phyloP scores from a whole-genome alignment of 2,797 vertebrate species.

The Brachymystax lenok region DNA sequence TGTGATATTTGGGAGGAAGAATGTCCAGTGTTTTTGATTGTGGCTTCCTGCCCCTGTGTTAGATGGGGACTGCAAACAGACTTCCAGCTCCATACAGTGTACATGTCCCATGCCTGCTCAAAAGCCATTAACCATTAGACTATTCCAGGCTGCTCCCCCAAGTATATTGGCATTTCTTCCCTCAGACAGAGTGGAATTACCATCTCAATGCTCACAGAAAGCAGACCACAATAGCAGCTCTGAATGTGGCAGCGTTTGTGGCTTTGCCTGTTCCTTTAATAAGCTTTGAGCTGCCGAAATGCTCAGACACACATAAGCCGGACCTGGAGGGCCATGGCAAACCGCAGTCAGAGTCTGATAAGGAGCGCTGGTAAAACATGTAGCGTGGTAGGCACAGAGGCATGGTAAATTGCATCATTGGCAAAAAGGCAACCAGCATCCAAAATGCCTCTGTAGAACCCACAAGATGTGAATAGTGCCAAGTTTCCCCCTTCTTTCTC shows the following conservation, averaged over 20 bases:
- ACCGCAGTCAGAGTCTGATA: slow-evolving; percentile 52
- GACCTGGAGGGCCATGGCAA: slow-evolving; percentile 34
- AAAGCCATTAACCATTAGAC: slow-evolving; percentile 22
- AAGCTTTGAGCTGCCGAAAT: slow-evolving; percentile 55
- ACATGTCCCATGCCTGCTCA: slow-evolving; percentile 46
- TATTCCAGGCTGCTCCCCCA: slow-evolving; percentile 29
- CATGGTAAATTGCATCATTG: slow-evolving; percentile 65
- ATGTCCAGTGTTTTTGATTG: slow-evolving; percentile 50
- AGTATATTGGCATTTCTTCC: slow-evolving; percentile 51
- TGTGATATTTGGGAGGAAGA: slow-evolving; percentile 47
- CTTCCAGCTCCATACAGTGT: slow-evolving; percentile 49
- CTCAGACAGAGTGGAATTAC: slow-evolving; percentile 63
- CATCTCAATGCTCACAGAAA: slow-evolving; percentile 39
- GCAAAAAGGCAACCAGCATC: slow-evolving; percentile 51
- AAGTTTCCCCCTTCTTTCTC: slow-evolving; percentile 36
- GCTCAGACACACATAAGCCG: slow-evolving; percentile 34
- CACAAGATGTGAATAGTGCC: slow-evolving; percentile 50
- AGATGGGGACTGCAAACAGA: slow-evolving; percentile 52
- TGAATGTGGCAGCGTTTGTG: slow-evolving; percentile 28
- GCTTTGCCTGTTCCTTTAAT: slow-evolving; percentile 53
- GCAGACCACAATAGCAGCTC: slow-evolving; percentile 14
- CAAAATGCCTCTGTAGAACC: slow-evolving; percentile 55
- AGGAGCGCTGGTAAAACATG: slow-evolving; percentile 41
- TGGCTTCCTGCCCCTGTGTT: slow-evolving; percentile 60
- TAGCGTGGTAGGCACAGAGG: slow-evolving; percentile 21